Evolutionary conservation across 2,797 vertebrate species (phyloP).

Genomic region (Anguilla marmorata): DNA sequence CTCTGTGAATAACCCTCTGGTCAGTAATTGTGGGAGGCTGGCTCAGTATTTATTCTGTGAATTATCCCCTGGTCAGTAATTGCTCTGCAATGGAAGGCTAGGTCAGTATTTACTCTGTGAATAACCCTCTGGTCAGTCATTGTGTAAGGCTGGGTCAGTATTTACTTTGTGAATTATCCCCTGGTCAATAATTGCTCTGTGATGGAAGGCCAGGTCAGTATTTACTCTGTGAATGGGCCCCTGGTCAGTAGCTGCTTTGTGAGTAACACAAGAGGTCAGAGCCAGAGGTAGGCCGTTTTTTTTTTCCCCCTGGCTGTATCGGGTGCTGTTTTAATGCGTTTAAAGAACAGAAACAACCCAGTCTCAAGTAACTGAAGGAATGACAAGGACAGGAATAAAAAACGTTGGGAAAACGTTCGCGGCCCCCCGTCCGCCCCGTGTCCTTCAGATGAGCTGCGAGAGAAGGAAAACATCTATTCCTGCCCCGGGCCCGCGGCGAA

Average conservation of each 20-base stretch:
- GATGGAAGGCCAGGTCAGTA: slow-evolving; percentile 56
- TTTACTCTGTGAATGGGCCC: slow-evolving; percentile 72
- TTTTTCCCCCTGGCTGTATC: slow-evolving; percentile 72
- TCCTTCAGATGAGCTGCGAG: slow-evolving; percentile 42
- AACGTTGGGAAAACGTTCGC: slow-evolving; percentile 44
- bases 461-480: slow-evolving; percentile 68
- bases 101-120: slow-evolving; percentile 39
- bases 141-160: slow-evolving; percentile 53
- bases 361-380: slow-evolving; percentile 63
- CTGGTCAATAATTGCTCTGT: slow-evolving; percentile 78
- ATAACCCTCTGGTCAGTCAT: slow-evolving; percentile 68
- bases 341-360: slow-evolving; percentile 68
- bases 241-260: background rate
- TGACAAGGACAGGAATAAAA: slow-evolving; percentile 71
- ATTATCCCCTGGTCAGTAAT: slow-evolving; percentile 55
- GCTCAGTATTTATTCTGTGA: no score
- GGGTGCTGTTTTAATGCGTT: slow-evolving; percentile 76
- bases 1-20: no score
- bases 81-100: slow-evolving; percentile 59
- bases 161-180: slow-evolving; percentile 70
- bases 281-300: slow-evolving; percentile 70
- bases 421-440: background rate
- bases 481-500: slow-evolving; percentile 64
- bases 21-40: background rate
- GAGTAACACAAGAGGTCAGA: slow-evolving; percentile 42